Conservation (phyloP, 2,888 invertebrate species). For the Dryocosmus kuriphilus region DNA sequence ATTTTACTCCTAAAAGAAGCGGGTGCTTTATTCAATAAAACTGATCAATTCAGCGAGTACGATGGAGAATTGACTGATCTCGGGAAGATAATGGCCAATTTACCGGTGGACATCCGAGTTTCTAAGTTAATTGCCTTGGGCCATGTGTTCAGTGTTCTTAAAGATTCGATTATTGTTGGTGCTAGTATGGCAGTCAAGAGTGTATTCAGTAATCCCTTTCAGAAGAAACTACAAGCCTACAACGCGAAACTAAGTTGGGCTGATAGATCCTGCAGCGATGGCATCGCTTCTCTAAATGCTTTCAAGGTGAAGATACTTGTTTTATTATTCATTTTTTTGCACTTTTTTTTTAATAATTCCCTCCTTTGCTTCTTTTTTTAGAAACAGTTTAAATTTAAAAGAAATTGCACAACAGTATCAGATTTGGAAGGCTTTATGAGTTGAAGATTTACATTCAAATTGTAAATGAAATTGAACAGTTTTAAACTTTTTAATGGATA, state of each 20-base stretch:
- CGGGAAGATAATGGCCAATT: slow-evolving; percentile 88
- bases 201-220: slow-evolving; percentile 87
- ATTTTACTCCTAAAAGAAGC: slow-evolving; percentile 91
- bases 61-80: slow-evolving; percentile 94
- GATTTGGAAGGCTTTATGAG: too few relatives aligned
- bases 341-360: too few relatives aligned
- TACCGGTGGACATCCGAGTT: slow-evolving; percentile 91
- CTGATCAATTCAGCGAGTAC: slow-evolving; percentile 79
- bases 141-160: slow-evolving; percentile 89
- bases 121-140: slow-evolving; percentile 93
- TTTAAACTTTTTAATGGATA: too few relatives aligned
- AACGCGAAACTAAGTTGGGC: slow-evolving; percentile 90
- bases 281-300: slow-evolving; percentile 88
- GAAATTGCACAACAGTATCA: too few relatives aligned
- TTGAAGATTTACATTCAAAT: too few relatives aligned
- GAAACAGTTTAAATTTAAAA: too few relatives aligned
- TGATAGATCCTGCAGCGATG: slow-evolving; percentile 90
- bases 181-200: slow-evolving; percentile 90
- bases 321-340: not conserved
- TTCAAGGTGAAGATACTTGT: slow-evolving; percentile 77
- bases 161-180: slow-evolving; percentile 92
- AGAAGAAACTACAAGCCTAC: slow-evolving; percentile 84
- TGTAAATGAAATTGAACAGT: too few relatives aligned
- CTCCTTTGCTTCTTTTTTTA: too few relatives aligned
- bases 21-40: slow-evolving; percentile 86